These are phyloP conservation scores for Chionoecetes opilio DNA, from an alignment of 1,140 invertebrate species.

Conservation along the genomic window DNA sequence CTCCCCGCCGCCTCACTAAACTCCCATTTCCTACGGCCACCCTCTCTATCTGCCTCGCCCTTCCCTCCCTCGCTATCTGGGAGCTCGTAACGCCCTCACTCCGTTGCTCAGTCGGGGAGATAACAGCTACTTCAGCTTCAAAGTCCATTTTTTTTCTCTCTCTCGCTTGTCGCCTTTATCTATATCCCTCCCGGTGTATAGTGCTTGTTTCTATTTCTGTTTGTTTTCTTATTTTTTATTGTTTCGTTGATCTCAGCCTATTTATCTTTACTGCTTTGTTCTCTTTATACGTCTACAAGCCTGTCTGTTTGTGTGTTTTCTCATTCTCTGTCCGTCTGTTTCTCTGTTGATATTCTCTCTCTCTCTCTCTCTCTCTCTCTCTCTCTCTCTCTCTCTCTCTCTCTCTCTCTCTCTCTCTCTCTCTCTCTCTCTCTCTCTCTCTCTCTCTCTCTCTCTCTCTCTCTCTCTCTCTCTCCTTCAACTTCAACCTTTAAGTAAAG, in stretches of 20 bases:
- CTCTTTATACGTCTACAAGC: neutral
- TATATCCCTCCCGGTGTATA: conserved; percentile 27
- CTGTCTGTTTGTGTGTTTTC: neutral
- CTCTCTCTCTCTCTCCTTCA: conserved; percentile 5
- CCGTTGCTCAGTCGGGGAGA: neutral
- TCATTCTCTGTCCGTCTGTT: neutral
- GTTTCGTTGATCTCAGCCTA: neutral
- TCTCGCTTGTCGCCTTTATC: neutral
- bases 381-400: conserved; percentile 27
- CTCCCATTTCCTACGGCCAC: conserved; percentile 21
- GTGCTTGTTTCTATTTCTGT: neutral
- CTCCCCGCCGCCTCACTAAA: neutral
- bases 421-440: neutral
- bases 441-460: neutral
- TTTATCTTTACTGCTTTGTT: neutral
- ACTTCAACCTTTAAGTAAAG: conserved; percentile 20
- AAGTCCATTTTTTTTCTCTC: conserved; percentile 20
- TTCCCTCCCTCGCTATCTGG: neutral
- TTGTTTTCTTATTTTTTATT: neutral
- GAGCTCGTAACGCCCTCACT: conserved; percentile 4
- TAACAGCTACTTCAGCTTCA: conserved; percentile 28
- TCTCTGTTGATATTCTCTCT: neutral
- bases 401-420: conserved; percentile 27
- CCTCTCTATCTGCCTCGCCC: neutral
- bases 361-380: conserved; percentile 12